A percentile compares a stretch with the other conserved stretches of the same genome.
phyloP scores from a whole-genome alignment of 2,113 vertebrate genomes.

The Hassar affinis region DNA sequence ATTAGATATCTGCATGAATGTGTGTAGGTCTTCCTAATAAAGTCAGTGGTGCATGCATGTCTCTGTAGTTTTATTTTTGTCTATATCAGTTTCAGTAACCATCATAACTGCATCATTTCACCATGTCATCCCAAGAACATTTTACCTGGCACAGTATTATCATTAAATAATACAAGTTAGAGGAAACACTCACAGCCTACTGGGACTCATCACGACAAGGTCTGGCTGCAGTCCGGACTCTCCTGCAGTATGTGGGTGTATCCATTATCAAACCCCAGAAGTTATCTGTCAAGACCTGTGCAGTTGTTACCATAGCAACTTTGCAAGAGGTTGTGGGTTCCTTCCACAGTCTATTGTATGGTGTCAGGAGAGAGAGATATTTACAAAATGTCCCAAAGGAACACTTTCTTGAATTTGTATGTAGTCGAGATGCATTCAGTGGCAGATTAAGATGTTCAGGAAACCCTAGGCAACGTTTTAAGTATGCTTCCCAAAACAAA shows the following conservation, averaged over 20 bases:
- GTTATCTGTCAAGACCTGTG: conserved; percentile 3
- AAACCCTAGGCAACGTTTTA: neutral
- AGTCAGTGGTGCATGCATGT: too few relatives aligned
- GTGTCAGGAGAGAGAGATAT: neutral
- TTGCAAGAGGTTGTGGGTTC: neutral
- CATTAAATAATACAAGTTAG: neutral
- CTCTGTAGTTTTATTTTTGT: neutral
- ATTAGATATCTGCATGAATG: too few relatives aligned
- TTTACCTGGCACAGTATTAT: neutral
- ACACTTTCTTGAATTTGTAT: neutral
- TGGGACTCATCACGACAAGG: conserved; percentile 15
- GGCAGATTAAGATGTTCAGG: neutral
- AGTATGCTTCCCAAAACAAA: neutral
- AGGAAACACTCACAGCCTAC: conserved; percentile 3
- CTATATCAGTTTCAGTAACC: neutral
- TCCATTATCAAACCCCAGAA: conserved; percentile 13
- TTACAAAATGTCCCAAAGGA: conserved; percentile 9
- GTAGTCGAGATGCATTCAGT: neutral
- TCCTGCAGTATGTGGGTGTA: neutral
- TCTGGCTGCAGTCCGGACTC: neutral
- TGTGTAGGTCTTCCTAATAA: too few relatives aligned
- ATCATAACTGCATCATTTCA: neutral
- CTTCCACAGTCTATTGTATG: neutral
- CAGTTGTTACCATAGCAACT: conserved; percentile 11
- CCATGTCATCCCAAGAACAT: neutral